Base-by-base conservation (phyloP, 2,888 invertebrate species). In the Coelinius sp. region DNA sequence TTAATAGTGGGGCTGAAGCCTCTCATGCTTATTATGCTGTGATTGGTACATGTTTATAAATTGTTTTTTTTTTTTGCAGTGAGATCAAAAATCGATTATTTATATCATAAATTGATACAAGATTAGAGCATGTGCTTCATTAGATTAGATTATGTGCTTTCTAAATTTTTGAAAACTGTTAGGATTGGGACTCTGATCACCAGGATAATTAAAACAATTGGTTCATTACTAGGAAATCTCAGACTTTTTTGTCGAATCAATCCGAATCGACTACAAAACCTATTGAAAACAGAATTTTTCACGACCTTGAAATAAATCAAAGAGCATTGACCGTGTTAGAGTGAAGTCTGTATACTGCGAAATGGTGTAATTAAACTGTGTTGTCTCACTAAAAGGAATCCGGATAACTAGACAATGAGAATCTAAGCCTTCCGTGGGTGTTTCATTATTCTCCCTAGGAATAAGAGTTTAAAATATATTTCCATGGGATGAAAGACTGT, bases 381-480 rank as follows among this genome's bases (percentile, higher is more conserved):
- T 63, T 53, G 41, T 52, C 70, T 74, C 12, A 66, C 71, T 73
- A 68, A 70, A 73, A 73, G 74, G 72, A 64, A 68, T 67, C 52
- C 64, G 62, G 20, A 56, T 64, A 44, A 53, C 76, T 73, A 74
- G 79, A 81, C 82, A 77, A 73, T 81, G 82, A 81, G 73, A 79
- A 82, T 41, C 24, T 6, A 63, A 41, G 0, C 22, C 22, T 41
- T 20, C 25, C n/a, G 41, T 41, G 25, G 63, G 24, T 41, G 24
- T 63, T 20, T 62, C 38, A 62, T 38, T n/a, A 80, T 80, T 56
- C 71, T 79, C 82, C 83, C 82, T 79, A 79, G 79, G 82, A 82
- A 82, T 71, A 78, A 7, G 22, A 38, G 22, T 53, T 17, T 35
- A 8, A 59, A 82, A 82, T 81, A 73, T 70, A 70, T 70, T 75